Evolutionary conservation across 2,797 vertebrate species (phyloP).

Genomic region (Paguma larvata): DNA sequence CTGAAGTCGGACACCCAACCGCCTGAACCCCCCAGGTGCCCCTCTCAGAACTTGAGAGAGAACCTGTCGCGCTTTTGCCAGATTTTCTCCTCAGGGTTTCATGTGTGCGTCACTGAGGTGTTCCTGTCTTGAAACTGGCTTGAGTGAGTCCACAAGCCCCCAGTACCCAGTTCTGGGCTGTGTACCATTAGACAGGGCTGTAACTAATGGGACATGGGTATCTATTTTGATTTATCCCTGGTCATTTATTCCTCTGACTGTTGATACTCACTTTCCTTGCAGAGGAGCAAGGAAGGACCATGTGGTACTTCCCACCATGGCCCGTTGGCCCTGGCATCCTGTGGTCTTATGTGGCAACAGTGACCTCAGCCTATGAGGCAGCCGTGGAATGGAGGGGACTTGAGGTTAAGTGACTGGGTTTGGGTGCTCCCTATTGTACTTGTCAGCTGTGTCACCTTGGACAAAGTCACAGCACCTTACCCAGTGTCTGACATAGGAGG

Average conservation of each 20-base stretch:
- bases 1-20: too few relatives aligned
- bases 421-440: neutral
- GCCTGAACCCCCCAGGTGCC: too few relatives aligned
- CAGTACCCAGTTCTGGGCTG: neutral
- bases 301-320: neutral
- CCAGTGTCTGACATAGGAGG: neutral
- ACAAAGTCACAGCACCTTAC: neutral
- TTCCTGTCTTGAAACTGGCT: neutral
- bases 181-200: neutral
- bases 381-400: constrained; percentile 14
- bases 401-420: constrained; percentile 29
- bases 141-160: neutral
- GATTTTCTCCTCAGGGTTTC: neutral
- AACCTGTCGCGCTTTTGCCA: neutral
- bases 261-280: neutral
- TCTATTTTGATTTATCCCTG: neutral
- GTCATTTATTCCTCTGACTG: neutral
- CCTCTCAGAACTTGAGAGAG: neutral
- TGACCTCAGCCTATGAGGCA: constrained; percentile 27
- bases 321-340: neutral
- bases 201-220: neutral
- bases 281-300: neutral
- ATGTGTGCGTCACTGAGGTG: neutral
- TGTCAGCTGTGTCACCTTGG: constrained; percentile 5
- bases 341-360: neutral